Evolutionary conservation across 2,888 invertebrate species (phyloP).

Genomic region (Gibbula magus): DNA sequence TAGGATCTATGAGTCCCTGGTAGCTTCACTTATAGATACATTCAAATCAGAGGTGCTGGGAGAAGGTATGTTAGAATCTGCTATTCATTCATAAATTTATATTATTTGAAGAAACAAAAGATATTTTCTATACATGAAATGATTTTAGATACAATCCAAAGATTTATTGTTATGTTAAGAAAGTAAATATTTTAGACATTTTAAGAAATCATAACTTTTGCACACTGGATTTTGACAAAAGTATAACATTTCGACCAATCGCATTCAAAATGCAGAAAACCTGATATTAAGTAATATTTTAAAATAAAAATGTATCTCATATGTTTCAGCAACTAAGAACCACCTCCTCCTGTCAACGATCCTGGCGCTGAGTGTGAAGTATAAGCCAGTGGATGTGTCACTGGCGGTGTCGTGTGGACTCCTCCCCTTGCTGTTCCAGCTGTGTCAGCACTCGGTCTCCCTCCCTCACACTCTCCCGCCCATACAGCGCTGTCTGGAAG

Average conservation of each 20-base stretch:
- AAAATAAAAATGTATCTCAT: no score
- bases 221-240: no score
- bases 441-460: conserved; percentile 65
- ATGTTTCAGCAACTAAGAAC: conserved; percentile 67
- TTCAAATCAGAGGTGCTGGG: conserved; percentile 5
- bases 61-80: background rate
- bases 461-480: conserved; percentile 58
- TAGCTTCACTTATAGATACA: conserved; percentile 75
- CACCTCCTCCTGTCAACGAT: conserved; percentile 77
- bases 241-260: no score
- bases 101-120: background rate
- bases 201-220: no score
- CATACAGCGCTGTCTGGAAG: conserved; percentile 51
- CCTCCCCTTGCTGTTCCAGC: conserved; percentile 76
- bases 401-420: conserved; percentile 79
- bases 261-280: no score
- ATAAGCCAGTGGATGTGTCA: conserved; percentile 79
- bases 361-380: conserved; percentile 79
- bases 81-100: background rate
- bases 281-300: no score
- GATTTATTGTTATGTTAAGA: no score
- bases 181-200: no score
- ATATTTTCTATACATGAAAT: no score
- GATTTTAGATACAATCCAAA: no score
- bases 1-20: conserved; percentile 78